Base-by-base conservation (phyloP, 2,888 invertebrate species). In the Ommatoiulus sabulosus region DNA sequence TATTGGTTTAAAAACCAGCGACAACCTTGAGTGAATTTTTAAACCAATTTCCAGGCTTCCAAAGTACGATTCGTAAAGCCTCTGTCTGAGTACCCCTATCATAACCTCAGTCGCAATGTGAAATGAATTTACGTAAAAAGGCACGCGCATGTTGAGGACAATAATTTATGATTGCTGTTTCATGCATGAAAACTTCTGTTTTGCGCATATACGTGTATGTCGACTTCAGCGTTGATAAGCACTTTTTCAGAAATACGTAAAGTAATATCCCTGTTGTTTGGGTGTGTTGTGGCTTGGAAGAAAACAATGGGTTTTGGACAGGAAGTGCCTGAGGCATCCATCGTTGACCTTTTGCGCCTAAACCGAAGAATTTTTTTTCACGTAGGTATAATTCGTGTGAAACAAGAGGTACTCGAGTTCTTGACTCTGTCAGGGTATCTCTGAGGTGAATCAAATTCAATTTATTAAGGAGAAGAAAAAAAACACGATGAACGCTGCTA, bases 281-380 rank as follows among this genome's bases (percentile, higher is more conserved):
- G 72, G 72, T 72, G 72, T 72, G 72, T 72, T 72, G 72, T 72
- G 72, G 72, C 72, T 72, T 72, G 72, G 72, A 72, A 20, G 72
- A 24, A 72, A 72, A 72, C 72, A 72, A 72, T 72, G 24, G 72
- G 72, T 72, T 72, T 72, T 72, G 7, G 72, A 10, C 72, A 20
- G 72, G 72, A 72, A 72, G 72, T 72, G 72, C 72, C 72, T 10
- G 72, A 20, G 24, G 72, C 72, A 72, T 24, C 72, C 72, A 72
- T 72, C 72, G 10, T 72, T 72, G 72, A 72, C 72, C 72, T 72
- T 72, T 72, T 72, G 72, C 20, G 20, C 72, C 72, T 72, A 72
- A 72, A 8, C 72, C 72, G n/a, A 72, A 72, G 72, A 72, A 72
- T 5, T n/a, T 72, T 72, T 72, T 72, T 72, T 20, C n/a, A 72